Conservation (phyloP, 2,888 invertebrate genomes). For the Loripinus fragilis region DNA sequence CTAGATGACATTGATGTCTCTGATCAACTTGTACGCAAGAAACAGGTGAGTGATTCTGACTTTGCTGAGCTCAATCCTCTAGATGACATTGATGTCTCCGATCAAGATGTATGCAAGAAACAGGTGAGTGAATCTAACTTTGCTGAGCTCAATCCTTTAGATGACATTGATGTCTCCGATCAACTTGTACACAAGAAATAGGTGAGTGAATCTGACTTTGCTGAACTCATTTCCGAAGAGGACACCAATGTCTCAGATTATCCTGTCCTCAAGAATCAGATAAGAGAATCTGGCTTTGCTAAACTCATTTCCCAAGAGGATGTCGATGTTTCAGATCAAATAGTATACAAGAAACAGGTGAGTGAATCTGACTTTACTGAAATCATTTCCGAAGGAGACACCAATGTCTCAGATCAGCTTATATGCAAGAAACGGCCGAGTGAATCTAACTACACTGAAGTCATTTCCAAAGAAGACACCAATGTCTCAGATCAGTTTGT, state of each 20-base stretch:
- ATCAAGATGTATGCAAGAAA: slow-evolving; percentile 91
- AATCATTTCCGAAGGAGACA: too few species aligned
- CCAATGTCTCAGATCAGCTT: too few species aligned
- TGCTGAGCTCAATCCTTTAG: slow-evolving; percentile 84
- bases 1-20: slow-evolving; percentile 92
- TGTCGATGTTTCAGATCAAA: slow-evolving; percentile 91
- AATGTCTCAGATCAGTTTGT: too few species aligned
- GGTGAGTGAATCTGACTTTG: slow-evolving; percentile 80
- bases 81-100: slow-evolving; percentile 92
- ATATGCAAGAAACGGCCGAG: too few species aligned
- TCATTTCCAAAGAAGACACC: too few species aligned
- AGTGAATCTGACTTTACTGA: too few species aligned
- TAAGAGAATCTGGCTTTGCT: slow-evolving; percentile 83
- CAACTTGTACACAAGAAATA: slow-evolving; percentile 92
- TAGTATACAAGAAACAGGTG: slow-evolving; percentile 91
- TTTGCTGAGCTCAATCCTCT: slow-evolving; percentile 83
- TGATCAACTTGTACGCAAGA: slow-evolving; percentile 90
- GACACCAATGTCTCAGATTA: slow-evolving; percentile 92
- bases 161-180: slow-evolving; percentile 91
- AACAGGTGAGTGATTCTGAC: slow-evolving; percentile 80
- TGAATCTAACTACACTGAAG: too few species aligned
- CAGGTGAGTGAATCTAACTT: slow-evolving; percentile 85
- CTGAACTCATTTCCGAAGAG: slow-evolving; percentile 85
- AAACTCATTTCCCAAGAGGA: slow-evolving; percentile 87
- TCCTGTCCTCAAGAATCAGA: slow-evolving; percentile 90